Percentiles rank a stretch among this genome's conserved stretches.
These are phyloP conservation scores for Papilio demoleus DNA, from an alignment of 2,888 invertebrate species.

Conservation along the genomic window DNA sequence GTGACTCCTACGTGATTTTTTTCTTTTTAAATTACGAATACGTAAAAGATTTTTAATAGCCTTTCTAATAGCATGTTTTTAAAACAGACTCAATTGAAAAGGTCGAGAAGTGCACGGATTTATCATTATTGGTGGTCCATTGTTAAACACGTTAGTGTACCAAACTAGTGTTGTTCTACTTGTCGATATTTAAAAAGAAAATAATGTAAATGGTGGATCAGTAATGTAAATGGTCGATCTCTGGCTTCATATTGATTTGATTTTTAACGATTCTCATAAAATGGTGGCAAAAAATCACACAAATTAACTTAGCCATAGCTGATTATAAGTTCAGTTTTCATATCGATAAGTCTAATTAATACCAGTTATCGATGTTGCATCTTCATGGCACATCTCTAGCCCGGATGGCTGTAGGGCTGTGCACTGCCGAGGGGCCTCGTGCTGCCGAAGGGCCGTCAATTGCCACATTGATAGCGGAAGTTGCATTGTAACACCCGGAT, in stretches of 20 bases:
- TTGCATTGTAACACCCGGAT: conserved; percentile 66
- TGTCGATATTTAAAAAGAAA: conserved; percentile 1
- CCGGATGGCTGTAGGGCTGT: conserved; percentile 63
- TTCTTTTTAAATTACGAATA: too few relatives aligned
- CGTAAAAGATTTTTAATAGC: too few relatives aligned
- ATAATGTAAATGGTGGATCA: neutral
- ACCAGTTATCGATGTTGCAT: neutral
- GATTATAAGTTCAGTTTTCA: too few relatives aligned
- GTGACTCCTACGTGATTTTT: too few relatives aligned
- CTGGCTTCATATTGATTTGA: too few relatives aligned
- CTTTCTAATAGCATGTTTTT: neutral
- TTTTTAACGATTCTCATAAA: too few relatives aligned
- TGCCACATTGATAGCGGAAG: conserved; percentile 65
- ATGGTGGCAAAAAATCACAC: too few relatives aligned
- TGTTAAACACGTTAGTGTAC: conserved; percentile 14
- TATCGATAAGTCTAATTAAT: too few relatives aligned
- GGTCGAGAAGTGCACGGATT: neutral
- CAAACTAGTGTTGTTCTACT: conserved; percentile 14
- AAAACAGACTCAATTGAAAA: neutral
- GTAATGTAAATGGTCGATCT: neutral
- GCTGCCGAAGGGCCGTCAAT: conserved; percentile 59
- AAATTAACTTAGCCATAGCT: too few relatives aligned
- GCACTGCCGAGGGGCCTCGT: conserved; percentile 55
- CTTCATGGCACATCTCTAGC: conserved; percentile 48
- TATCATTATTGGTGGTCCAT: conserved; percentile 29